A percentile compares a stretch with the other conserved stretches of the same genome.
phyloP scores from a whole-genome alignment of 2,113 vertebrate genomes.

The Thamnaconus septentrionalis region DNA sequence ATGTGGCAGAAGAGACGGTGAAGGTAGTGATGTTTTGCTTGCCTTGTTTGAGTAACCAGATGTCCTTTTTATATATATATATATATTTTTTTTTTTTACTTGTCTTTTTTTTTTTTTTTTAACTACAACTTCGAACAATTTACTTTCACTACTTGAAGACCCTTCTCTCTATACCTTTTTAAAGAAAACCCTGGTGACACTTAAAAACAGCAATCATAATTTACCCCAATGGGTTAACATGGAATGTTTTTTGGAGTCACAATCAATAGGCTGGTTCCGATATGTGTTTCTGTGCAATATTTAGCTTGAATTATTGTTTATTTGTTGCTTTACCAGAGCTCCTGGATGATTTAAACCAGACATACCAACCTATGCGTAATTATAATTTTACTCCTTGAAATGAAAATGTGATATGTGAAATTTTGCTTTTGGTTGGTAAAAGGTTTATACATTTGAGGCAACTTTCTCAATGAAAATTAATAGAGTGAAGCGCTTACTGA shows the following conservation, averaged over 20 bases:
- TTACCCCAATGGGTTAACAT: conserved; percentile 29
- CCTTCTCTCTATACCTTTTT: conserved; percentile 13
- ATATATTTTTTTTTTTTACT: background rate
- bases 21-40: conserved; percentile 76
- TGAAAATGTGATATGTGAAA: conserved; percentile 6
- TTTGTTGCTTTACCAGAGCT: conserved; percentile 30
- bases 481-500: background rate
- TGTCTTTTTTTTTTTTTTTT: background rate
- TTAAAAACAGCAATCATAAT: conserved; percentile 23
- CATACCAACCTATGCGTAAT: conserved; percentile 4
- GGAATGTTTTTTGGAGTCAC: conserved; percentile 45
- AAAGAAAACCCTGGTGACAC: background rate
- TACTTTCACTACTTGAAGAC: conserved; percentile 29
- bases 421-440: conserved; percentile 14
- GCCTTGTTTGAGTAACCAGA: conserved; percentile 72
- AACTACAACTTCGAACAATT: background rate
- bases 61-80: conserved; percentile 33
- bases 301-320: conserved; percentile 16
- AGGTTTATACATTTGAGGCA: conserved; percentile 1
- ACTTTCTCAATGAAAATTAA: background rate
- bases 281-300: conserved; percentile 30
- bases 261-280: conserved; percentile 67
- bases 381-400: conserved; percentile 13
- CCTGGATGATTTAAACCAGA: conserved; percentile 24
- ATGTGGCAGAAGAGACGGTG: conserved; percentile 68